Evolutionary conservation across 2,113 vertebrate species (phyloP).

Genomic region (Oxyruncus cristatus): DNA sequence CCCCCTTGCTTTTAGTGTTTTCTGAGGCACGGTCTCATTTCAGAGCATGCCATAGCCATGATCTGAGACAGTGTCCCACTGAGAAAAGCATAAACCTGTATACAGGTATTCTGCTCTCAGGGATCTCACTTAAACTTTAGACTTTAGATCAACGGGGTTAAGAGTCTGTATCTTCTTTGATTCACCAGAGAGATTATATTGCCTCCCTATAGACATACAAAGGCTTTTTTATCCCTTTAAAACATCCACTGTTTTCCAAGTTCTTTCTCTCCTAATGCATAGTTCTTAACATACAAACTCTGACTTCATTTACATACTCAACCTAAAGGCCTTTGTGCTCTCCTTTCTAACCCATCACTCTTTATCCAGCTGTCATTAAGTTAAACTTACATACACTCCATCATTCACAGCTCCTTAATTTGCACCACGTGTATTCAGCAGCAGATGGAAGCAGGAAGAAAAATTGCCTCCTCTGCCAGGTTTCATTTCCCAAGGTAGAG

Average conservation of each 20-base stretch:
- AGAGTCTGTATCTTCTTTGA: not conserved
- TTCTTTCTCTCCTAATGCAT: not conserved
- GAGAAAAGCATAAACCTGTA: not conserved
- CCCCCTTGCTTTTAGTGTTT: not conserved
- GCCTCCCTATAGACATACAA: not conserved
- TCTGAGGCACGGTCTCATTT: not conserved
- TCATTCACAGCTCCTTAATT: conserved; percentile 40
- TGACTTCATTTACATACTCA: not conserved
- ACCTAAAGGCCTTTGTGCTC: not conserved
- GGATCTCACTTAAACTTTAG: not conserved
- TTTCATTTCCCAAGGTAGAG: conserved; percentile 21
- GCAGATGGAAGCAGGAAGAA: conserved; percentile 46
- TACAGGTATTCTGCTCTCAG: not conserved
- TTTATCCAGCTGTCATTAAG: conserved; percentile 17
- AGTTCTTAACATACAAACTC: not conserved
- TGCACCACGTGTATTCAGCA: not conserved
- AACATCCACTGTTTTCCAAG: not conserved
- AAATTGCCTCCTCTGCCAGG: not conserved
- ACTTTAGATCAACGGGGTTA: not conserved
- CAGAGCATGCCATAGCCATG: not conserved
- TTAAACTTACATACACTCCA: not conserved
- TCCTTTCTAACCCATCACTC: not conserved
- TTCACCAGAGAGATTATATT: not conserved
- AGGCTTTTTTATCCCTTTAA: not conserved
- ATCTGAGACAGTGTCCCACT: not conserved